Conservation (phyloP, 37 sponge, comb jelly and placozoan species). For the Beroe forskalii region DNA sequence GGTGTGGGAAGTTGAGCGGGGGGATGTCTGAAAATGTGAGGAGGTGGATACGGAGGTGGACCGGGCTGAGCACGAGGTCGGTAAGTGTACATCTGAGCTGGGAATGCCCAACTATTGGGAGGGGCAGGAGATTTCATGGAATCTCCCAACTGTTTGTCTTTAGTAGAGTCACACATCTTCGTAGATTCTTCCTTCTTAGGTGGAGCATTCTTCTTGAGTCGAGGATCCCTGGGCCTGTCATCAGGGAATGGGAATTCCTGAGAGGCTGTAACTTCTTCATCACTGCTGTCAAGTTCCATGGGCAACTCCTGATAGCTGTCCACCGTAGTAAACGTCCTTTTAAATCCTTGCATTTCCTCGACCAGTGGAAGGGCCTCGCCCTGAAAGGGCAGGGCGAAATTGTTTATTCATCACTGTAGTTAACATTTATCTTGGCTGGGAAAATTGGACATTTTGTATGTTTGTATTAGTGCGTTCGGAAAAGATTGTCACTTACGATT, state of each 20-base stretch:
- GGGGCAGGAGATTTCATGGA: background rate
- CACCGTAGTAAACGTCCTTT: slow-evolving; percentile 17
- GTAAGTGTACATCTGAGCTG: background rate
- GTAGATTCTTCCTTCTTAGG: background rate
- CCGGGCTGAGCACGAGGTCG: background rate
- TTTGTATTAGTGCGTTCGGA: too few relatives aligned
- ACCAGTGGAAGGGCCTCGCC: background rate
- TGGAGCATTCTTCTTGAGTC: background rate
- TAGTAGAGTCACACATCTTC: background rate
- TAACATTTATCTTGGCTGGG: background rate
- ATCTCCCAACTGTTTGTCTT: background rate
- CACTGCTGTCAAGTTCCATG: slow-evolving; percentile 48
- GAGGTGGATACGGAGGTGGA: slow-evolving; percentile 22
- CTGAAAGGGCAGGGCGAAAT: background rate
- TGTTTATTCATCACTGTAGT: background rate
- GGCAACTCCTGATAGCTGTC: slow-evolving; percentile 44
- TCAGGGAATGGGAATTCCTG: background rate
- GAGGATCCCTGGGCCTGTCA: background rate
- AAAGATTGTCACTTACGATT: too few relatives aligned
- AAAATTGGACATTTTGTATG: too few relatives aligned
- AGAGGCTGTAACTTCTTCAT: background rate
- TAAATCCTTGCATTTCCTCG: slow-evolving; percentile 18
- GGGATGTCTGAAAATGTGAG: background rate
- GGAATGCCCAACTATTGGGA: background rate
- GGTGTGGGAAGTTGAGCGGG: background rate